Conservation (phyloP, 2,888 invertebrate species). For the Nephrotoma appendiculata region DNA sequence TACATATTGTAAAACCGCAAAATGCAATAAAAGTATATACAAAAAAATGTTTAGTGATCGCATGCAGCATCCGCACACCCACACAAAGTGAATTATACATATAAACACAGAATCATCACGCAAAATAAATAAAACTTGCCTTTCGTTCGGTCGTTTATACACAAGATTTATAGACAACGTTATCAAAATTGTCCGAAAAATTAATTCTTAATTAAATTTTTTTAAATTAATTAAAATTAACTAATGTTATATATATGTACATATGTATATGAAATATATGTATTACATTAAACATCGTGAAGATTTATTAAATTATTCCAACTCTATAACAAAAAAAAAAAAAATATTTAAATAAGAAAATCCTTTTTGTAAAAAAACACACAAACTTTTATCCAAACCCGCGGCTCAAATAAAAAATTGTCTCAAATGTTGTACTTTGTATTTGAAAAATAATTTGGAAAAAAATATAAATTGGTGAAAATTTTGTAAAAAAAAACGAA, state of each 20-base stretch:
- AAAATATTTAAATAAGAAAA: neutral
- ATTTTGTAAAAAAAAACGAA: neutral
- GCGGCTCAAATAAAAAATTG: neutral
- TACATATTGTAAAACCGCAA: neutral
- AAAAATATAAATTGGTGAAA: neutral
- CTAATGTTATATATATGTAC: neutral
- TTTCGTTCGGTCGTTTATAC: neutral
- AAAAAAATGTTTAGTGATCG: neutral
- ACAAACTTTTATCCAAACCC: neutral
- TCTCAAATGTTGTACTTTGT: neutral
- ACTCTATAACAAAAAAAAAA: neutral
- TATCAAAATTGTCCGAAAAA: neutral
- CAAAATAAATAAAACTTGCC: neutral
- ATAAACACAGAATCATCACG: conserved; percentile 4
- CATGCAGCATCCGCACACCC: neutral
- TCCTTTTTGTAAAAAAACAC: neutral
- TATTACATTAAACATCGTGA: neutral
- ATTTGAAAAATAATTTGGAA: neutral
- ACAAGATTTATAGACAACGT: neutral
- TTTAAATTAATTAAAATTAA: neutral
- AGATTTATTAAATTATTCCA: neutral
- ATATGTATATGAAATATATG: neutral
- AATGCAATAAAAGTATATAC: neutral
- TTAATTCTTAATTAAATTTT: neutral
- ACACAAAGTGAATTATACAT: neutral